Base-by-base conservation (phyloP, 2,797 vertebrate species). In the Trematomus bernacchii region DNA sequence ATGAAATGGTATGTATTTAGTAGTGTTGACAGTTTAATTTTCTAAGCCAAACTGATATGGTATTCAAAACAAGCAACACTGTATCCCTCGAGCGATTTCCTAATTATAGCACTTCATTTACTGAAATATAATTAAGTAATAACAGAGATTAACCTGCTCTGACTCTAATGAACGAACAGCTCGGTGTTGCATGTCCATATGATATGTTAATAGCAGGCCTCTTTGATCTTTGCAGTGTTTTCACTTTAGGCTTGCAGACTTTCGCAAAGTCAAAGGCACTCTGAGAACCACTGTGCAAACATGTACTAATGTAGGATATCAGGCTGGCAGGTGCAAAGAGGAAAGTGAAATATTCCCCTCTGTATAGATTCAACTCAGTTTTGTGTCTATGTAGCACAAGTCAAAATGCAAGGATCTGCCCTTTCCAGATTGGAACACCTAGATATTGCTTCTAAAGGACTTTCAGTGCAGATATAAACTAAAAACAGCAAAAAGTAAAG, bases 101-200 rank as follows among this genome's bases (percentile, higher is more conserved):
- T 68, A 76, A 80, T 85, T 52, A 64, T 61, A 42, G 23, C 48
- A 33, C 44, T 60, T 76, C 84, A 65, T 58, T 55, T n/a, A 52
- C 46, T 82, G 68, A 71, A 67, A 77, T 50, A 55, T 79, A 87
- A 86, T 77, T 67, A 77, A 73, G 71, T 16, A 53, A 74, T 71
- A 73, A 83, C 51, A 61, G 55, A 67, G 65, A 79, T 67, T 67
- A 77, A 74, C 48, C 76, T 82, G 75, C 44, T 72, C 23, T 13
- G 13, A 37, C 55, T 76, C 23, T 63, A 76, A 74, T 83, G 57
- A 84, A 54, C 66, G 63, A 71, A 65, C 55, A 67, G 21, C 40
- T 51, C 30, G 64, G 43, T 53, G 54, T 77, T 40, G 43, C 57
- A 14, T 47, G 48, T 53, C 63, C 60, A n/a, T 69, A 50, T 72